Conservation (phyloP, 2,797 vertebrate genomes). For the Sibirionetta formosa region DNA sequence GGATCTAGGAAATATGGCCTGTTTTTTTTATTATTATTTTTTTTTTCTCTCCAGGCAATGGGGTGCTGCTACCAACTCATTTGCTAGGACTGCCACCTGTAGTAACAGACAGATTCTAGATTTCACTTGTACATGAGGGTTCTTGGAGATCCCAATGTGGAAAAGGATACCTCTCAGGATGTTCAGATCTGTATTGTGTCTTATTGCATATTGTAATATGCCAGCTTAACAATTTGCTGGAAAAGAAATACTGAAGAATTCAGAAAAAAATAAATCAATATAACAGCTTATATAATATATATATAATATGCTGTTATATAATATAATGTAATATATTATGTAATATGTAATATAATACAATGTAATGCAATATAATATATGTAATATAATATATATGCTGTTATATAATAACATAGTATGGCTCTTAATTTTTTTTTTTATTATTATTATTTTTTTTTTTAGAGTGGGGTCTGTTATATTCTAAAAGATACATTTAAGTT, state of each 20-base stretch:
- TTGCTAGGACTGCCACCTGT: not conserved
- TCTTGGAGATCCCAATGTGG: not conserved
- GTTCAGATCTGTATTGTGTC: not conserved
- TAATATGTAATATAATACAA: no score
- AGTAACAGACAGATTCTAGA: not conserved
- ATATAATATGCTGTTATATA: no score
- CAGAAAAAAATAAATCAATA: not conserved
- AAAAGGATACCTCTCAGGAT: not conserved
- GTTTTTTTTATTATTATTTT: not conserved
- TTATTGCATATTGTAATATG: not conserved
- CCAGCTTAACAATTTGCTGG: not conserved
- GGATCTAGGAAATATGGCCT: not conserved
- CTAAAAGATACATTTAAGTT: not conserved
- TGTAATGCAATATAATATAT: no score
- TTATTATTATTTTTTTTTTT: not conserved
- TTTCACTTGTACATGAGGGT: not conserved
- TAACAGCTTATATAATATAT: no score
- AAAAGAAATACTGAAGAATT: not conserved
- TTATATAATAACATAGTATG: no score
- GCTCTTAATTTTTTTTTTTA: not conserved
- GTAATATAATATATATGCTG: no score
- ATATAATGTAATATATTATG: no score
- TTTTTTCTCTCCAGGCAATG: not conserved
- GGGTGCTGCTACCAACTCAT: not conserved
- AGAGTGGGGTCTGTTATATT: not conserved